These are phyloP conservation scores for Valencia hispanica DNA, from an alignment of 2,797 vertebrate genomes.

Conservation along the genomic window DNA sequence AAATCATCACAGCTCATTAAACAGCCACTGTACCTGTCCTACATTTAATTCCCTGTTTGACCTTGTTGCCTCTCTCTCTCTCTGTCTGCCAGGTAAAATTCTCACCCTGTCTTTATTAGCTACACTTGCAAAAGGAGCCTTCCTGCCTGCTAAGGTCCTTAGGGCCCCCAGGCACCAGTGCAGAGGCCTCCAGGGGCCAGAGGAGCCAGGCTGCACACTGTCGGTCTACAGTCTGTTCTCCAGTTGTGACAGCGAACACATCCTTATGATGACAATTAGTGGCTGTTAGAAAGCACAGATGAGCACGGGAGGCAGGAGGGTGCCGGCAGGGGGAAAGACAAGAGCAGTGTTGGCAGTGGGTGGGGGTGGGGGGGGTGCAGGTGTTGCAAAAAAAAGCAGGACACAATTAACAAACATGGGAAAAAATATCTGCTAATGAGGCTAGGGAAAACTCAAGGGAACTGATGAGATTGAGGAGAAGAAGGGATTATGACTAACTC, in stretches of 20 bases:
- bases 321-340: constrained; percentile 24
- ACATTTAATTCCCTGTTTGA: constrained; percentile 47
- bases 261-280: constrained; percentile 96
- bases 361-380: constrained; percentile 77
- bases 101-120: constrained; percentile 81
- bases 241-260: constrained; percentile 86
- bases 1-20: constrained; percentile 30
- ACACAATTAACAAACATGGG: constrained; percentile 91
- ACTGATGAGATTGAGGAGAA: constrained; percentile 35
- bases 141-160: constrained; percentile 74
- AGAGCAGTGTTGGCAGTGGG: constrained; percentile 34
- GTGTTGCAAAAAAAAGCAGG: constrained; percentile 80
- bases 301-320: constrained; percentile 73
- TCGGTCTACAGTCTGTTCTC: constrained; percentile 90
- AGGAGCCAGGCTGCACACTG: constrained; percentile 77
- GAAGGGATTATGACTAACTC: constrained; percentile 59
- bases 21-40: constrained; percentile 14
- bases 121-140: constrained; percentile 84
- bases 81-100: constrained; percentile 53
- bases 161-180: constrained; percentile 59
- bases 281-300: constrained; percentile 89
- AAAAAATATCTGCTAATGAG: constrained; percentile 94
- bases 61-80: constrained; percentile 33
- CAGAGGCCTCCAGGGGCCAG: constrained; percentile 72
- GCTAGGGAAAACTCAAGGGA: constrained; percentile 77